Evolutionary conservation across 37 sponge, comb jelly and placozoan species (phyloP), one percentile per base, ranked within the genome.

Genomic region (Tethya wilhelma): DNA sequence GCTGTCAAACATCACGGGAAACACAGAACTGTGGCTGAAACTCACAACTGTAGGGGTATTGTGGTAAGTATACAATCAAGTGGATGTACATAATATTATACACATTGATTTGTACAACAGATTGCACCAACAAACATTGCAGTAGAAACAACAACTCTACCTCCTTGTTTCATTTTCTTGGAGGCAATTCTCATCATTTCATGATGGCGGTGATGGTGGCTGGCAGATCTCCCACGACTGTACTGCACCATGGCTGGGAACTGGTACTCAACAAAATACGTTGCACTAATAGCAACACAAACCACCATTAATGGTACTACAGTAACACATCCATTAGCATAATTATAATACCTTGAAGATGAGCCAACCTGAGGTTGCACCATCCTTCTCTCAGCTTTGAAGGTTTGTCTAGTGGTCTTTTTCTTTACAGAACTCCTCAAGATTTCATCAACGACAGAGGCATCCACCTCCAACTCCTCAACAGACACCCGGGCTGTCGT

Each of bases 251-350:
- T 40, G 28, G 84, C 71, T 28, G 90, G 90, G 46, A 90, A 85
- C 58, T 75, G 71, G 56, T 90, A 90, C 70, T 90, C 90, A 69
- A 90, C 86, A 80, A 90, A 90, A 45, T 78, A 90, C 36, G 80
- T 84, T 36, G 67, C 40, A 44, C 78, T 83, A 71, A 7, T 40
- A 73, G 4, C 28, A 37, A 45, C 58, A 67, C 58, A 67, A 32
- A 53, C 56, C 33, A 23, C 29, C 25, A 57, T 25, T 22, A 36
- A 12, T 33, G 40, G 77, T 60, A 60, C 63, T 23, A 68, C 55
- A n/a, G n/a, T n/a, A n/a, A n/a, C n/a, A n/a, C n/a, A n/a, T n/a
- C n/a, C n/a, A n/a, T n/a, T n/a, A n/a, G n/a, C n/a, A n/a, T n/a
- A n/a, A n/a, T n/a, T n/a, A n/a, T n/a, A n/a, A 67, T 68, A 67